phyloP scores from a whole-genome alignment of 2,888 invertebrate species.

The Odontomyia ornata region DNA sequence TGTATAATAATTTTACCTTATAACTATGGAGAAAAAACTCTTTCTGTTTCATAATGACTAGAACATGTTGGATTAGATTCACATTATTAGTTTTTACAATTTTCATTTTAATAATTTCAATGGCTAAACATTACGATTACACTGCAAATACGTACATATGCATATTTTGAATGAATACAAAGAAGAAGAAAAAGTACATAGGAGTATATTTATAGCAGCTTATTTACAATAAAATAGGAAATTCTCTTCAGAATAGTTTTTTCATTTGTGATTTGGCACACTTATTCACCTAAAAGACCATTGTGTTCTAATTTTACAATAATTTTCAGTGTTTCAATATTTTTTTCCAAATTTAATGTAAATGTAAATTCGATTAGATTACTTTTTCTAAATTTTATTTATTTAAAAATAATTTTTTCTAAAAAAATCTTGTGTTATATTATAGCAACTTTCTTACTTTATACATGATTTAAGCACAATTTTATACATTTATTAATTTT shows the following conservation, averaged over 20 bases:
- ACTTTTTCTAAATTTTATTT: background rate
- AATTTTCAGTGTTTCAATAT: background rate
- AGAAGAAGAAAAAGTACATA: too few relatives aligned
- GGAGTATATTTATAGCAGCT: background rate
- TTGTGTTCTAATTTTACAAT: background rate
- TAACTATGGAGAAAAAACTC: background rate
- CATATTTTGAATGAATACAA: too few relatives aligned
- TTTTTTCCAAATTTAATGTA: background rate
- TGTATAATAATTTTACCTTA: background rate
- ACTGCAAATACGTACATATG: background rate
- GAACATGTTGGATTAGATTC: conserved; percentile 36
- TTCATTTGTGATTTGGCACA: conserved; percentile 37
- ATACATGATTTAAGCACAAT: too few relatives aligned
- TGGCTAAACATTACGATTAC: background rate
- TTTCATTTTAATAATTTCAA: background rate
- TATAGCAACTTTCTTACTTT: too few relatives aligned
- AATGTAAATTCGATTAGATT: too few relatives aligned
- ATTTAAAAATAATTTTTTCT: background rate
- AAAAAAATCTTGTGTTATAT: background rate
- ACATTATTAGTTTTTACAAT: background rate
- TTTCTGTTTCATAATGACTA: conserved; percentile 26
- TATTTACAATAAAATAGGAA: background rate
- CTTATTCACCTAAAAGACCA: conserved; percentile 39
- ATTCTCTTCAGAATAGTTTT: background rate
- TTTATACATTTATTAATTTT: too few relatives aligned